Evolutionary conservation across 2,888 invertebrate species (phyloP), one percentile per base, ranked within the genome.

Genomic region (Pterostichus madidus): DNA sequence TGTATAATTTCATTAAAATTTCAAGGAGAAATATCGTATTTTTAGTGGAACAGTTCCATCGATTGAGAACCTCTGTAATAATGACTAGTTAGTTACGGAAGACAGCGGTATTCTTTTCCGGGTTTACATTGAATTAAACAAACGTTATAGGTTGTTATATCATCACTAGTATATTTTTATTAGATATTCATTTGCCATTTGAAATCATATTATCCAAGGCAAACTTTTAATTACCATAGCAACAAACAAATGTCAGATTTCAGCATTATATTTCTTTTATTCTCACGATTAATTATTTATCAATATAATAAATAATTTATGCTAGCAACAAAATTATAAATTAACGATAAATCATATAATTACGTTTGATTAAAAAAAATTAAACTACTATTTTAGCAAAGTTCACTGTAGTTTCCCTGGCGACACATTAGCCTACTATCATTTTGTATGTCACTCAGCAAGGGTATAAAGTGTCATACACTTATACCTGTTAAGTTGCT

Each of bases 51-150:
- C n/a, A 68, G 39, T 52, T n/a, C 17, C 46, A 71, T 71, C 24
- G 71, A 64, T 71, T 71, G 44, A 71, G 15, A 71, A 46, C 17
- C 2, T 71, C 15, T 17, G 13, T 1, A 46, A 71, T 71, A 71
- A 44, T 44, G 35, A 64, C 32, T 71, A 46, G 15, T 13, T 46
- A 17, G 71, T 46, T 46, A 46, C 24, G 75, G 75, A 75, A 75
- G 75, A 32, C 75, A 75, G 13, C 52, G 53, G 75, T 75, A 49
- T 31, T 24, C 15, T 46, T 75, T 75, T 75, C 75, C 52, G 75
- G 49, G 31, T 75, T 44, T 71, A n/a, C 35, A 56, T 64, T 64
- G 32, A 31, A 64, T 64, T 64, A 35, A 31, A 64, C 32, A 39
- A 39, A 8, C 8, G 6, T 39, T 39, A 39, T 49, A 49, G 6